Evolutionary conservation across 2,113 vertebrate genomes (phyloP).

Genomic region (Ceyx melanurus): DNA sequence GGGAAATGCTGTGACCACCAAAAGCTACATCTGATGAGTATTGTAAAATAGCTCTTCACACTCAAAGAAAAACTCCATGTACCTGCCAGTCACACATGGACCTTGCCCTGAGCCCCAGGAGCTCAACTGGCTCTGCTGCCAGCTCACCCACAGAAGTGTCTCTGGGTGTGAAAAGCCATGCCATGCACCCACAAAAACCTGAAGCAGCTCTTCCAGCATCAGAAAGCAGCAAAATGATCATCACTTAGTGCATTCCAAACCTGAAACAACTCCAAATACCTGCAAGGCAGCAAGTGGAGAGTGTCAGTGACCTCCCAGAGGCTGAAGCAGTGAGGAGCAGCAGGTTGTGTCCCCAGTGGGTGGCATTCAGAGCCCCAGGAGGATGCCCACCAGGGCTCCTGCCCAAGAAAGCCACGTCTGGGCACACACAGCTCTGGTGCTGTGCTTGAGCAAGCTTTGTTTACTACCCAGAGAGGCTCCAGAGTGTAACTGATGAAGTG

Average conservation of each 20-base stretch:
- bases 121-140: not conserved
- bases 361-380: not conserved
- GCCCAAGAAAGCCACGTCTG: not conserved
- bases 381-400: not conserved
- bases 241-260: not conserved
- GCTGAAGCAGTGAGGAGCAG: not conserved
- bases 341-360: not conserved
- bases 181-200: not conserved
- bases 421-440: not conserved
- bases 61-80: not conserved
- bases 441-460: not conserved
- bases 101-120: not conserved
- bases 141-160: not conserved
- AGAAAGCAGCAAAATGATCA: not conserved
- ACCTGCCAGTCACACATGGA: not conserved
- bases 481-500: conserved; percentile 4
- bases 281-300: not conserved
- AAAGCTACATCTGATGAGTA: not conserved
- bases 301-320: not conserved
- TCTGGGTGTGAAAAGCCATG: not conserved
- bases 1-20: not conserved
- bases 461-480: not conserved
- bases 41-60: not conserved
- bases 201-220: not conserved
- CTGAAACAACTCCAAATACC: not conserved